Evolutionary conservation across 2,888 invertebrate species (phyloP), one percentile per base, ranked within the genome.

Genomic region (Rhagium mordax): DNA sequence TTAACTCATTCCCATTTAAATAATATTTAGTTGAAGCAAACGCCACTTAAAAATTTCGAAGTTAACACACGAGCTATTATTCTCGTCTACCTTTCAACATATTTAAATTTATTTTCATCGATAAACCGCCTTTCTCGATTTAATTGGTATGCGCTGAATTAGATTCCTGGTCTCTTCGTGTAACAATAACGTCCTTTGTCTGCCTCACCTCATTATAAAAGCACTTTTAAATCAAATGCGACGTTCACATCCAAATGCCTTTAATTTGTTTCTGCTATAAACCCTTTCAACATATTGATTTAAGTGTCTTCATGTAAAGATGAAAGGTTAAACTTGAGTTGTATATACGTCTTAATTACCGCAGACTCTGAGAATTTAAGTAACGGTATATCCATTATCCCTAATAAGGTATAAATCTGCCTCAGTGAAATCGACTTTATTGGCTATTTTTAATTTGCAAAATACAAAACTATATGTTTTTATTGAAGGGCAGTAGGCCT

Each of bases 121-220:
- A 61, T 61, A 61, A 61, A 59, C 61, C 15, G 60, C 29, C 61
- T 47, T 61, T 61, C 61, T 61, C 61, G 61, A 47, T 61, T 67
- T 70, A 70, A 70, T 62, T 64, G 64, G 61, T 70, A 70, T 64
- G 41, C 70, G 53, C 62, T 61, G 61, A 57, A 70, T 70, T 70
- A 70, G 64, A 70, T 55, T 67, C 41, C 70, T 61, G 41, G 64
- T 51, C 51, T 70, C 64, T 53, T 64, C 62, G 20, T 33, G 55
- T 55, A 70, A 70, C 70, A 70, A 70, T 70, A 64, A 70, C 70
- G 48, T 33, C 64, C 70, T 62, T 70, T 70, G 64, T 70, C 70
- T 55, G 53, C 13, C 41, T 41, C 55, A 47, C 20, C 70, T 70
- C 70, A 64, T 70, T 70, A 70, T 64, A 70, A 60, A 70, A 47